These are phyloP conservation scores for Holocentrus rufus DNA, from an alignment of 2,797 vertebrate genomes.

Conservation along the genomic window DNA sequence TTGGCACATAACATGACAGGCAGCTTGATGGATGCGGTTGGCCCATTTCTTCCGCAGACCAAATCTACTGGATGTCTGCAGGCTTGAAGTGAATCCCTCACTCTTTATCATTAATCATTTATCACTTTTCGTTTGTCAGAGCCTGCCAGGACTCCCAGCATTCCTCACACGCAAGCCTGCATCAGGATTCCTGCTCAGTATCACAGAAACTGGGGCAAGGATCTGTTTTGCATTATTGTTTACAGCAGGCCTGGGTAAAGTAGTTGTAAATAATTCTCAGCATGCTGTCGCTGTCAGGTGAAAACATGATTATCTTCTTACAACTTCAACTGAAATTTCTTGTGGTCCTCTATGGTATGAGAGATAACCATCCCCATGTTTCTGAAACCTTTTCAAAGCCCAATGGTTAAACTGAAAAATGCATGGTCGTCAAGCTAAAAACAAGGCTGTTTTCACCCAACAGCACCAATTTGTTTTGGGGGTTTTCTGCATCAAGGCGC, in stretches of 20 bases:
- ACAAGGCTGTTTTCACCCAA: no score
- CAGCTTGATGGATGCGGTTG: neutral
- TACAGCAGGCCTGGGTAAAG: neutral
- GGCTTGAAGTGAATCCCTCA: constrained; percentile 2
- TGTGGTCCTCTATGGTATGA: no score
- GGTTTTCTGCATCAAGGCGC: neutral
- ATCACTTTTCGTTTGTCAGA: neutral
- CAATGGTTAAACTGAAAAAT: no score
- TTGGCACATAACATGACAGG: neutral
- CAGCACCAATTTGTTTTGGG: no score
- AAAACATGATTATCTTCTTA: neutral
- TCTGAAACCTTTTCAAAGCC: no score
- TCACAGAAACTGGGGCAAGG: neutral
- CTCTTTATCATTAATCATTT: neutral
- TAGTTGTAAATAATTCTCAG: neutral
- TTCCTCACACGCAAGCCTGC: constrained; percentile 46
- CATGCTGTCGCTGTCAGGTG: neutral
- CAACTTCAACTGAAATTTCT: neutral
- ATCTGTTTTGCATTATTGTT: neutral
- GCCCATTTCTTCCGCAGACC: neutral
- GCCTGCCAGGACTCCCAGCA: constrained; percentile 12
- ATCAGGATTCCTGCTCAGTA: constrained; percentile 22
- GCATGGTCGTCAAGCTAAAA: no score
- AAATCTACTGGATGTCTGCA: neutral
- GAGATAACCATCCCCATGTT: no score